phyloP scores from a whole-genome alignment of 2,113 vertebrate genomes.

The Archocentrus centrarchus region DNA sequence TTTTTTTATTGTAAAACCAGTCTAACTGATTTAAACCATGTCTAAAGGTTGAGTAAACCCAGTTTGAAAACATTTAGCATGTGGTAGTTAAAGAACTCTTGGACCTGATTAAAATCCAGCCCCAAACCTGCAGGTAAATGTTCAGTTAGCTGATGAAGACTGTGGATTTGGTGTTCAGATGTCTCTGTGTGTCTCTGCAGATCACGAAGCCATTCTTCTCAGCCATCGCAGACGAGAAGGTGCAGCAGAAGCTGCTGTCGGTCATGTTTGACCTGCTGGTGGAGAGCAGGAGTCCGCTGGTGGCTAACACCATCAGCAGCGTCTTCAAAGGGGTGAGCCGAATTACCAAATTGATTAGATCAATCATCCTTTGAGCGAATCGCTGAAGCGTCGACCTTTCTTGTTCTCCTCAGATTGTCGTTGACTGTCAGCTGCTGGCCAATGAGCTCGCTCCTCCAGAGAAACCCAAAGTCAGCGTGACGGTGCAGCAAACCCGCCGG shows the following conservation, averaged over 20 bases:
- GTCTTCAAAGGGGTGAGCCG: constrained; percentile 90
- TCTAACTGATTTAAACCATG: neutral
- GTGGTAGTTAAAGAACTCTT: too few relatives aligned
- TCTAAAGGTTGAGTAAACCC: neutral
- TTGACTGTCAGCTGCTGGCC: constrained; percentile 89
- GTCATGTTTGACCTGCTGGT: constrained; percentile 89
- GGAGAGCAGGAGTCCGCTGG: constrained; percentile 81
- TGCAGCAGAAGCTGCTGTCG: constrained; percentile 89
- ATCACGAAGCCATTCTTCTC: constrained; percentile 92
- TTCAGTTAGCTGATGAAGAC: too few relatives aligned
- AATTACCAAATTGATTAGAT: neutral
- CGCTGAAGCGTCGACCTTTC: neutral
- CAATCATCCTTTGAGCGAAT: too few relatives aligned
- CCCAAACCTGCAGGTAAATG: too few relatives aligned
- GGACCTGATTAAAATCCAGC: too few relatives aligned
- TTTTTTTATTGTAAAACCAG: neutral
- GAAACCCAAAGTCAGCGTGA: constrained; percentile 78
- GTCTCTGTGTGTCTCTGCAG: constrained; percentile 67
- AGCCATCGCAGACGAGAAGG: constrained; percentile 81
- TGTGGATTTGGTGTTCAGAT: neutral
- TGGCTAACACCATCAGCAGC: constrained; percentile 84
- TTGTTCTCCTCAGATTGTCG: constrained; percentile 80
- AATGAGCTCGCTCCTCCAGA: constrained; percentile 87
- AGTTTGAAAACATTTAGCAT: too few relatives aligned
- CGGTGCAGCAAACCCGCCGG: constrained; percentile 89